Evolutionary conservation across 92 coral and sea anemone genomes (phyloP), one percentile per base, ranked within the genome.

Genomic region (Actinostola sp.): DNA sequence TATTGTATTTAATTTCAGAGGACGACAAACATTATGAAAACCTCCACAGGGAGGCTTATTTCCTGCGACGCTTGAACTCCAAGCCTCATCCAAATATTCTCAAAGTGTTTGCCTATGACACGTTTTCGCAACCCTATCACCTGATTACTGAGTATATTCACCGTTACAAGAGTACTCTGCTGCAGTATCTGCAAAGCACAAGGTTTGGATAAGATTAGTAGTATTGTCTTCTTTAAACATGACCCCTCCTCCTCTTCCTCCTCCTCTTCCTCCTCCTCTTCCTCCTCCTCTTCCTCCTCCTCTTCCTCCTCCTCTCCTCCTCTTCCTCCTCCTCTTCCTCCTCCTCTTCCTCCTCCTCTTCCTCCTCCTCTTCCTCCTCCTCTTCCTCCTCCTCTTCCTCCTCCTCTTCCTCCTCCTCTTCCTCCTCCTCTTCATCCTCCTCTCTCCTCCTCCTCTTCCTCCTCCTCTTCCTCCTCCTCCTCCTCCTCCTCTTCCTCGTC

Each of bases 31-130:
- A 17, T 15, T 56, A 68, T 45, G 9, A 35, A 14, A 39, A 68
- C 4, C 74, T 68, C 8, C 21, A 30, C 6, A 34, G 25, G 10
- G 74, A 68, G 33, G 74, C 74, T 1, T 68, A 68, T 33, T 24
- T 38, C 31, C 25, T 68, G 26, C 20, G 74, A 33, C 56, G 74
- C 5, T 31, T 68, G 61, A 68, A 68, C 28, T 52, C 56, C 17
- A 50, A 24, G 6, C 61, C 61, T 21, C 74, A 68, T 25, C 62
- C 62, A 14, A 68, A 68, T 30, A 68, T 68, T 16, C 59, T 68
- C 4, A 48, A 33, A 28, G 74, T 68, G 30, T 68, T 68, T 51
- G 74, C 74, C 0, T 68, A 30, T 14, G 74, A 68, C 28, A 68
- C 74, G 16, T 34, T 27, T 21, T 8, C 74, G 20, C 24, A 50